Evolutionary conservation across 2,113 vertebrate species (phyloP).

Genomic region (Triplophysa dalaica): DNA sequence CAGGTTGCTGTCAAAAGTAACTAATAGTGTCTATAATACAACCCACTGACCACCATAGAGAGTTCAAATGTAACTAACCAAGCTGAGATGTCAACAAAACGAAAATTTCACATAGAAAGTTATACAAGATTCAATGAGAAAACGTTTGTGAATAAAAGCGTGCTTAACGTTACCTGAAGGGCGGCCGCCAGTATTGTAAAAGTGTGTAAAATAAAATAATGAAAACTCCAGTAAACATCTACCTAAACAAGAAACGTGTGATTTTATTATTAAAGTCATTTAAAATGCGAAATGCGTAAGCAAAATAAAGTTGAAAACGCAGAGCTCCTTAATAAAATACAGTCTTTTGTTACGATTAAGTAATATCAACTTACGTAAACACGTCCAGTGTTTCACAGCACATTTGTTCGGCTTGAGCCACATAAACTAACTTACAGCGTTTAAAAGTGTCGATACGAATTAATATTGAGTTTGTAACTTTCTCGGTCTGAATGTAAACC

Average conservation of each 20-base stretch:
- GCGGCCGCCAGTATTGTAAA: not conserved
- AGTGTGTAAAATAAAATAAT: not conserved
- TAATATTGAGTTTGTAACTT: not conserved
- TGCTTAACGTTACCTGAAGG: not conserved
- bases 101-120: not conserved
- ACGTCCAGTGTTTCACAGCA: constrained; percentile 5
- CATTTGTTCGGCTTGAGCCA: not conserved
- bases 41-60: not conserved
- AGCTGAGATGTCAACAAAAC: not conserved
- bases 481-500: not conserved
- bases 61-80: not conserved
- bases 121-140: not conserved
- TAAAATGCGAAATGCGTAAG: not conserved
- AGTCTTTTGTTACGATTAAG: constrained; percentile 24
- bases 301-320: not conserved
- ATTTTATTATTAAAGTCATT: not conserved
- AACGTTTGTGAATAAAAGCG: not conserved
- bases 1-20: constrained; percentile 1
- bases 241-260: not conserved
- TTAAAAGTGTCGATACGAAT: not conserved
- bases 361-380: constrained; percentile 21
- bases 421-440: not conserved
- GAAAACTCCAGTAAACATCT: not conserved
- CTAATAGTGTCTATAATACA: not conserved
- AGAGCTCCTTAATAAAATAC: not conserved